Evolutionary conservation across 1,140 invertebrate species (phyloP).

Genomic region (Macrobrachium nipponense): DNA sequence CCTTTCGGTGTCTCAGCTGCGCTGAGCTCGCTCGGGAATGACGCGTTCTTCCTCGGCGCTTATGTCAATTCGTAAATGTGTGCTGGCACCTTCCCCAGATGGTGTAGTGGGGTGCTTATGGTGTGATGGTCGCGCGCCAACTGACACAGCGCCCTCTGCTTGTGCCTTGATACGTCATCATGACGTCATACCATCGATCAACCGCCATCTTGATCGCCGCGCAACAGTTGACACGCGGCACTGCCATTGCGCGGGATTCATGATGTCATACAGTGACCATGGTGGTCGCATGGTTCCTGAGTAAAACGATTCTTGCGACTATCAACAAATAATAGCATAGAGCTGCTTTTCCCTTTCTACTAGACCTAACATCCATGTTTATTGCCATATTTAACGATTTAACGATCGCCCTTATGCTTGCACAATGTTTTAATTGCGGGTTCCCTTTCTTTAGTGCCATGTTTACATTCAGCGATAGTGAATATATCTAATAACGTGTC

Average conservation of each 20-base stretch:
- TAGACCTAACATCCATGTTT: too few relatives aligned
- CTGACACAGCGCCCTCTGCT: conserved; percentile 43
- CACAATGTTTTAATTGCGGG: too few relatives aligned
- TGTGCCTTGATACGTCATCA: conserved; percentile 31
- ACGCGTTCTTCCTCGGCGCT: neutral
- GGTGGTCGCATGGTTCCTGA: too few relatives aligned
- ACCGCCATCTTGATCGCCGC: conserved; percentile 48
- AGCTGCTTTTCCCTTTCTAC: too few relatives aligned
- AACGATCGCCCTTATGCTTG: too few relatives aligned
- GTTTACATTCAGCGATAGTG: too few relatives aligned
- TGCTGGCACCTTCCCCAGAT: conserved; percentile 29
- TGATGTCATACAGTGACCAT: too few relatives aligned
- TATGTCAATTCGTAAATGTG: conserved; percentile 10
- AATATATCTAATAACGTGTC: too few relatives aligned
- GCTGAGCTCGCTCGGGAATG: conserved; percentile 4
- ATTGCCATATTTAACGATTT: too few relatives aligned
- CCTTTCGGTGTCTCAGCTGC: conserved; percentile 21
- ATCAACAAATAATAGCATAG: too few relatives aligned
- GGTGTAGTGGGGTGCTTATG: conserved; percentile 17
- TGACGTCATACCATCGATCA: conserved; percentile 46
- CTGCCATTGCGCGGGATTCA: conserved; percentile 16
- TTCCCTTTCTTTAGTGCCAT: too few relatives aligned
- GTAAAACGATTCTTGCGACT: too few relatives aligned
- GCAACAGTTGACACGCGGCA: conserved; percentile 55
- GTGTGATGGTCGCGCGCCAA: conserved; percentile 43